Evolutionary conservation across 2,888 invertebrate species (phyloP).

Genomic region (Mesoligia furuncula): DNA sequence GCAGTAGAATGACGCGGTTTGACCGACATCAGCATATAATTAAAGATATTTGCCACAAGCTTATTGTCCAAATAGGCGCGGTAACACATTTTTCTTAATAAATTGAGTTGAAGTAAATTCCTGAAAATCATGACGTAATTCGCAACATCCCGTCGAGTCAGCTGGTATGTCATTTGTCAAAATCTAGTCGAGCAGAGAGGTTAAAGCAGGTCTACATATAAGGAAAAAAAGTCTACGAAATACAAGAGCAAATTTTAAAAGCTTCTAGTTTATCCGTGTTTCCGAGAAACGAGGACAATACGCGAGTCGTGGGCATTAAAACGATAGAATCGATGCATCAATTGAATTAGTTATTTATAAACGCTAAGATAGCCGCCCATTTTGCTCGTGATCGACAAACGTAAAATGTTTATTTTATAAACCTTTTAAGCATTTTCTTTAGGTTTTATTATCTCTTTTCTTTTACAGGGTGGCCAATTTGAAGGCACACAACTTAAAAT

Average conservation of each 20-base stretch:
- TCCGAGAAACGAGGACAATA: conserved; percentile 54
- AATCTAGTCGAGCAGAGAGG: no score
- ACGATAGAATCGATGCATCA: conserved; percentile 39
- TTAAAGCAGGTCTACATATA: no score
- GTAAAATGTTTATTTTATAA: conserved; percentile 62
- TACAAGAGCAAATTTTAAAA: conserved; percentile 24
- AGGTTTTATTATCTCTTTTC: conserved; percentile 2
- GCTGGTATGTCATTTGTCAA: no score
- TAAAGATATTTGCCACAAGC: no score
- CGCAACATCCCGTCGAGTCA: no score
- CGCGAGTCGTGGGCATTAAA: conserved; percentile 42
- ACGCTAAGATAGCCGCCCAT: conserved; percentile 40
- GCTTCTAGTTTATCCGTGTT: conserved; percentile 31
- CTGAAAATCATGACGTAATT: no score
- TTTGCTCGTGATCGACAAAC: conserved; percentile 55
- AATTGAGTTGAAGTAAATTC: no score
- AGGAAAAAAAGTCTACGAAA: conserved; percentile 32
- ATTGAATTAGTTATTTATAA: conserved; percentile 55
- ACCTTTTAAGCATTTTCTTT: conserved; percentile 39
- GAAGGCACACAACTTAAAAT: neutral
- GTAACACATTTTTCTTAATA: no score
- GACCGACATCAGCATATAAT: no score
- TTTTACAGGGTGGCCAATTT: neutral
- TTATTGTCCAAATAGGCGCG: no score
- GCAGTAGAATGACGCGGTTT: no score